Evolutionary conservation across 2,113 vertebrate species (phyloP), one percentile per base, ranked within the genome.

Genomic region (Lepisosteus oculatus): DNA sequence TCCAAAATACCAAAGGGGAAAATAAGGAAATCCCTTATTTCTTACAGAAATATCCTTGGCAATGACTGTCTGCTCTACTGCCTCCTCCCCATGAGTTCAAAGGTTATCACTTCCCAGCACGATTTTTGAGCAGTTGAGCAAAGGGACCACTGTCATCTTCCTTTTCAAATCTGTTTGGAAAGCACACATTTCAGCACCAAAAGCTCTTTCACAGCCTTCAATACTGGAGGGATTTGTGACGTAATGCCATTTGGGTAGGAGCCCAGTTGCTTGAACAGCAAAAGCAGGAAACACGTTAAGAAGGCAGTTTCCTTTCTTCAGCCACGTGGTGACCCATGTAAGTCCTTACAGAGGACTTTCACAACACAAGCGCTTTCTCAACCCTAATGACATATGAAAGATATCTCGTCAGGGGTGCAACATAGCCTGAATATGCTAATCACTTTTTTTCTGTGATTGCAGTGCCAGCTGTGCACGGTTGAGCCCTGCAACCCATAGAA

Each of bases 1-100:
- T 55, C 42, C 12, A 47, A 55, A 55, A 15, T 63, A 70, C 17
- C 1, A 5, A 8, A n/a, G 14, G 12, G 63, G 76, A 73, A 67
- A 55, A 54, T 43, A 65, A 74, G 69, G 78, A 79, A 79, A 77
- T 75, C 72, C 75, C 75, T 67, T 51, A 29, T 29, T 29, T 12
- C 41, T 17, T 63, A 70, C 71, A 55, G 71, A 70, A 76, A 67
- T 75, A 73, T 70, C 67, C 57, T 67, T 63, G 56, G 59, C 68
- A 74, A 17, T 3, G 51, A 54, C 15, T 51, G 29, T 13, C 29
- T 45, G 54, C 45, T 61, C 59, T 41, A 42, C 55, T 9, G 9
- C 8, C 56, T 14, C 68, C 68, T 69, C 55, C 55, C 15, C 2
- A 55, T 13, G 68, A 55, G 51, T 17, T 69, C n/a, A 63, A 63